phyloP scores from a whole-genome alignment of 2,888 invertebrate genomes.

The Nemotelus pantherinus region DNA sequence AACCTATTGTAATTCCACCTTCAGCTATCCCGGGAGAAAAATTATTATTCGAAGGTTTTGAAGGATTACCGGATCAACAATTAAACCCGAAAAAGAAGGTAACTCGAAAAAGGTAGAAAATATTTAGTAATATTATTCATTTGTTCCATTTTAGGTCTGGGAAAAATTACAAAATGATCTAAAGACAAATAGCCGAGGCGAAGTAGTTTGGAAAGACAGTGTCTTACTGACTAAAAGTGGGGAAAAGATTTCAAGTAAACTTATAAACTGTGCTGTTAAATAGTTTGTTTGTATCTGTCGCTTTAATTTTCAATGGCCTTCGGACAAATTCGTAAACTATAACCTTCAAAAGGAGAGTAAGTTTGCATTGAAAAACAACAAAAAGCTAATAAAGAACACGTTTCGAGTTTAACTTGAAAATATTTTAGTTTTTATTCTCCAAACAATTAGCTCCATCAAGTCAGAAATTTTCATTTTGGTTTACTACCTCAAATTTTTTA shows the following conservation, averaged over 20 bases:
- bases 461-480: too few species aligned
- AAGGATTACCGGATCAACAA: constrained; percentile 83
- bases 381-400: too few species aligned
- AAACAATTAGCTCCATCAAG: too few species aligned
- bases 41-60: constrained; percentile 84
- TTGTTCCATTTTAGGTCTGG: constrained; percentile 69
- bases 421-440: too few species aligned
- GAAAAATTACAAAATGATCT: constrained; percentile 87
- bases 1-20: constrained; percentile 83
- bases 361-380: too few species aligned
- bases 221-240: constrained; percentile 72
- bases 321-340: too few species aligned
- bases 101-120: neutral
- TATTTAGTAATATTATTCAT: neutral
- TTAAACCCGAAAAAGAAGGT: constrained; percentile 96
- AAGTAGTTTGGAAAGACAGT: constrained; percentile 89
- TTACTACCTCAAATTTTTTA: too few species aligned
- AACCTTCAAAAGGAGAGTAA: too few species aligned
- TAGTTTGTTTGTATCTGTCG: constrained; percentile 60
- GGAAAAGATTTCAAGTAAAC: constrained; percentile 77
- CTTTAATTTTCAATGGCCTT: too few species aligned
- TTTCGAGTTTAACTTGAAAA: too few species aligned
- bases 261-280: constrained; percentile 86
- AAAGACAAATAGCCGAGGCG: constrained; percentile 74
- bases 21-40: constrained; percentile 83